Evolutionary conservation across 2,797 vertebrate species (phyloP).

Genomic region (Clarias laeviceps): DNA sequence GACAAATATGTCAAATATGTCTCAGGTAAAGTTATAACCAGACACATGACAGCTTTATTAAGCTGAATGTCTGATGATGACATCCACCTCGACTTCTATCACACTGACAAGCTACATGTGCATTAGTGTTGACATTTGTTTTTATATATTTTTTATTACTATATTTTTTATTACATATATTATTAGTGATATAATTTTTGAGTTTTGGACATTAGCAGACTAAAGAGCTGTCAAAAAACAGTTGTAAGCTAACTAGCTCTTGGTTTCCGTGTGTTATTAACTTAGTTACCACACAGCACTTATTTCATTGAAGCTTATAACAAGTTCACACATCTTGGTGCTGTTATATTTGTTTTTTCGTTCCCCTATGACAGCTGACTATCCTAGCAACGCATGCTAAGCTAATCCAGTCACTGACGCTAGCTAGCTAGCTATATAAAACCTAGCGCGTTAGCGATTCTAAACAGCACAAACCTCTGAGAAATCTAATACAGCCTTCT

Average conservation of each 20-base stretch:
- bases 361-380: background rate
- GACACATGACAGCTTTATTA: background rate
- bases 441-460: background rate
- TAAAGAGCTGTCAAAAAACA: background rate
- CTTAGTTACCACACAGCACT: background rate
- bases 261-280: background rate
- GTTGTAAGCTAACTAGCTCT: background rate
- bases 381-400: background rate
- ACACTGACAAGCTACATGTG: background rate
- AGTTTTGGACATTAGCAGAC: no score
- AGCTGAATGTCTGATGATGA: background rate
- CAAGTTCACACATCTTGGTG: background rate
- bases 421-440: background rate
- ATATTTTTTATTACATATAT: no score
- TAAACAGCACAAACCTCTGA: background rate
- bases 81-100: background rate
- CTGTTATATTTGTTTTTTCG: background rate
- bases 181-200: no score
- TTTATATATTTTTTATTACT: background rate
- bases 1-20: background rate
- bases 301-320: background rate
- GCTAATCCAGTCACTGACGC: background rate
- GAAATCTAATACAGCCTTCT: background rate
- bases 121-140: background rate
- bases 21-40: background rate